Evolutionary conservation across 2,113 vertebrate genomes (phyloP), one percentile per base, ranked within the genome.

Genomic region (Alosa alosa): DNA sequence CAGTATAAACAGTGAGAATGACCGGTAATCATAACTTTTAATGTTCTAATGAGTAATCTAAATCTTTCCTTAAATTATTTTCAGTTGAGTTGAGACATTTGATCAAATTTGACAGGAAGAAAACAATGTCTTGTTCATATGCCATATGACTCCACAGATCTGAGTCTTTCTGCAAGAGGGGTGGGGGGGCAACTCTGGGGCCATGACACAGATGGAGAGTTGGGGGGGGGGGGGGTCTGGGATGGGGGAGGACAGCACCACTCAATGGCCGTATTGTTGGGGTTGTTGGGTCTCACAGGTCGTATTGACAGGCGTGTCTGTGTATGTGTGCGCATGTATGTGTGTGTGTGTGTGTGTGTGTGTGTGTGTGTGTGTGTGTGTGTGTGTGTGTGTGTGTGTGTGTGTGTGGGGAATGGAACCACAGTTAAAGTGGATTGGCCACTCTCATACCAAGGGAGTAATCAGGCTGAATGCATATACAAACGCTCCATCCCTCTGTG

Each of bases 231-330:
- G 25, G 64, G n/a, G n/a, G 25, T 2, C 2, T 31, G 31, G 31
- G 25, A 31, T 25, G 64, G 64, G n/a, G 20, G 57, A 72, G 64
- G 64, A 72, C 64, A 25, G 8, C 25, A 36, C 64, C 64, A 11
- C 64, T 72, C 64, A 72, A 72, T 72, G 64, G 25, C 25, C 8
- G 64, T 72, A 72, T 31, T 72, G 64, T 72, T 31, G 64, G 64
- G 64, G 64, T 72, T 72, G 64, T 72, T 72, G 64, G 64, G 64
- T 25, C 64, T 72, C 64, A 36, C 64, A 72, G 64, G 64, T 68
- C 64, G 64, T 72, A 72, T 72, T 68, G 64, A 31, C 64, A 72
- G 64, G 64, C 64, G 64, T 68, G 64, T 72, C 64, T 72, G 25
- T 72, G 5, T 64, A 1, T 64, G 57, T 64, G 57, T 22, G 57